Evolutionary conservation across 2,888 invertebrate genomes (phyloP).

Genomic region (Drosophila seclusa): DNA sequence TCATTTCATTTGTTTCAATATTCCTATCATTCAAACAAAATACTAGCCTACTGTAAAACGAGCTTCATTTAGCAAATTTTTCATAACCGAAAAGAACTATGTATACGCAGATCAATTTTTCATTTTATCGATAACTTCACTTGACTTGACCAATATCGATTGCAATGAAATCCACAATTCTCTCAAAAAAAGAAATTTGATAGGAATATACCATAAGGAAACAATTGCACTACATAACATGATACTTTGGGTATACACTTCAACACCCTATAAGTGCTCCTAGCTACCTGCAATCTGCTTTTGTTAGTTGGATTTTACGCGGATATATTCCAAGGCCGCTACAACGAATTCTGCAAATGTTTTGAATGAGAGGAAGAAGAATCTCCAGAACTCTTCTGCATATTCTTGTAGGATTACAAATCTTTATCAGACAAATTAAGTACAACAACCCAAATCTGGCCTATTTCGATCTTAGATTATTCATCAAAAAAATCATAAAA

Average conservation of each 20-base stretch:
- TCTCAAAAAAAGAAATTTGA: background rate
- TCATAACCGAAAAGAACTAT: background rate
- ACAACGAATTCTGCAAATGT: background rate
- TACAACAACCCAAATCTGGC: too few relatives aligned
- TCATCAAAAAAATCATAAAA: background rate
- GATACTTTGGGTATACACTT: background rate
- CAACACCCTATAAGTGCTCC: background rate
- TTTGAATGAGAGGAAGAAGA: too few relatives aligned
- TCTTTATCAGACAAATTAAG: too few relatives aligned
- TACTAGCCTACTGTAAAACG: too few relatives aligned
- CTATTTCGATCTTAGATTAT: background rate
- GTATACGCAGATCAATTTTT: background rate
- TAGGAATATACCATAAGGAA: background rate
- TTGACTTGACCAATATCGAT: background rate
- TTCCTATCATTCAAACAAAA: too few relatives aligned
- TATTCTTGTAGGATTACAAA: too few relatives aligned
- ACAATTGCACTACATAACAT: background rate
- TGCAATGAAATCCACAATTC: background rate
- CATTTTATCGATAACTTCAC: background rate
- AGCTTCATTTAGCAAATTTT: too few relatives aligned
- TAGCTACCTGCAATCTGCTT: background rate
- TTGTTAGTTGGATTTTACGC: too few relatives aligned
- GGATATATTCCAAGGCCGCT: background rate
- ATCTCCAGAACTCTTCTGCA: too few relatives aligned
- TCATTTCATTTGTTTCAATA: too few relatives aligned